Base-by-base conservation (phyloP, 2,113 vertebrate species). In the Ondatra zibethicus region DNA sequence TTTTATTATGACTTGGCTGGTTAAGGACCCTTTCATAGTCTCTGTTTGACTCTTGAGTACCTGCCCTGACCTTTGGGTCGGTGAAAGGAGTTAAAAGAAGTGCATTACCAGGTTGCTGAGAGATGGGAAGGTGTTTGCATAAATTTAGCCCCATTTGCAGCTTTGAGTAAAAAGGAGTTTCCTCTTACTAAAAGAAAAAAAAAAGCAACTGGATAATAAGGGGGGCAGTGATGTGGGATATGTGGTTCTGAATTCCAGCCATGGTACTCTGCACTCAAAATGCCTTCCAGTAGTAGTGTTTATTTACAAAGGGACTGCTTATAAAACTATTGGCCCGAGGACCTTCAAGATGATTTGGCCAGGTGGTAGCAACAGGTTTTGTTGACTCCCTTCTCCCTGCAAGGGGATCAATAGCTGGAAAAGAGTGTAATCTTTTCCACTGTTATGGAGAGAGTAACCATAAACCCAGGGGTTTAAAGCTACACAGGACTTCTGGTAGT, bases 141-240 rank as follows among this genome's bases (percentile, higher is more conserved):
- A 52, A 87, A 47, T 90, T 52, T 88, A 75, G 36, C 31, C 91
- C 4, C 8, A 9, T 88, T 97, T 96, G 50, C n/a, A 96, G 27
- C 50, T 91, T 61, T 88, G n/a, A 90, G 27, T 92, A 14, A 68
- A 95, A 96, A 84, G 6, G n/a, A 45, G 36, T 88, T 96, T 91
- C 88, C 52, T 81, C 82, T 75, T 65, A 73, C 31, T 10, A 50
- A 55, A 13, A 39, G 61, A 39, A 95, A 85, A 33, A 29, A 58
- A 77, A 36, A 96, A 70, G 58, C 58, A 58, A 27, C 36, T n/a
- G 6, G n/a, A 23, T 42, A 76, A 36, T 52, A 66, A 21, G 36
- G 27, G 7, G 58, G 58, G 58, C 58, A 58, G 58, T 58, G 58
- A 58, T 58, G 58, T 21, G 58, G 58, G 19, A 58, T 58, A 58